These are phyloP conservation scores for Neopelma chrysocephalum DNA, from an alignment of 2,797 vertebrate species.

Conservation along the genomic window DNA sequence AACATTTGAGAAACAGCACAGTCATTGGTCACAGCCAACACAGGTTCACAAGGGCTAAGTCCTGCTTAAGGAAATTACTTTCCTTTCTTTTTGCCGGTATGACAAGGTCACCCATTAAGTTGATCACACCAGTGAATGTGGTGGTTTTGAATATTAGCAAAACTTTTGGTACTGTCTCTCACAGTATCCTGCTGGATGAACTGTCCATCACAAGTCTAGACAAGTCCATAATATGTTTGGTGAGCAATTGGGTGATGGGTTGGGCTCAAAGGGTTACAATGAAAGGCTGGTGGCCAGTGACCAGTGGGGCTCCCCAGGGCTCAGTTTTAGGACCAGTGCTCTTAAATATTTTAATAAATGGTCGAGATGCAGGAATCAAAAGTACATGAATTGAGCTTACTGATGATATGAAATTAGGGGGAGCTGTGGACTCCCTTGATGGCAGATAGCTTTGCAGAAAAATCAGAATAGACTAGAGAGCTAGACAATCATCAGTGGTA, in stretches of 20 bases:
- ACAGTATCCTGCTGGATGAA: neutral
- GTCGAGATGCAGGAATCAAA: neutral
- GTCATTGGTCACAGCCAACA: neutral
- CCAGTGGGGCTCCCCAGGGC: neutral
- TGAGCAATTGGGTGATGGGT: neutral
- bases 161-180: neutral
- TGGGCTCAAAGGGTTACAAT: neutral
- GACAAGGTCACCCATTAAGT: neutral
- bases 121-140: neutral
- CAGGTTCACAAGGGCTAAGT: neutral
- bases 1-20: neutral
- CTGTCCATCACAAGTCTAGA: neutral
- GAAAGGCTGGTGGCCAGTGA: neutral
- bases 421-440: neutral
- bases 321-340: neutral
- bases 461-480: neutral
- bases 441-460: neutral
- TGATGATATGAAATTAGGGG: neutral
- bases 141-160: neutral
- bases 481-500: neutral
- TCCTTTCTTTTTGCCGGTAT: neutral
- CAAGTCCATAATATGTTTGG: fast-evolving
- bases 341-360: neutral
- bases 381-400: neutral
- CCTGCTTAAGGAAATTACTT: neutral